phyloP scores from a whole-genome alignment of 2,113 vertebrate genomes.

The Corydoras maculifer region DNA sequence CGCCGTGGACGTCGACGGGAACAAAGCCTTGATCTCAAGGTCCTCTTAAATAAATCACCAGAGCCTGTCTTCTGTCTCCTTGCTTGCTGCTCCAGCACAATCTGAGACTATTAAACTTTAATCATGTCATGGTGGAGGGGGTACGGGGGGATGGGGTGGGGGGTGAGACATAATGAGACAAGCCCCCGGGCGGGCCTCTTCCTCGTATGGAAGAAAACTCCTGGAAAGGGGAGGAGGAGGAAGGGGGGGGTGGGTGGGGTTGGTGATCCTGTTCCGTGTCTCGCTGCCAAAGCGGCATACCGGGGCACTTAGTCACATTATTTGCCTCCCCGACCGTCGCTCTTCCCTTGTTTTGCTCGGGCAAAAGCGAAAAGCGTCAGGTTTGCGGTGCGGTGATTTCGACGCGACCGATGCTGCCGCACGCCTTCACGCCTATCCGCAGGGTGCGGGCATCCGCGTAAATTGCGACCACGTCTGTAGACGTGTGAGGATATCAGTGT shows the following conservation, averaged over 20 bases:
- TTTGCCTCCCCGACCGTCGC: not conserved
- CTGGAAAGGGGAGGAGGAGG: not conserved
- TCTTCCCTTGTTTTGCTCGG: no score
- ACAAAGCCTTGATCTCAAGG: slow-evolving; percentile 21
- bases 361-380: no score
- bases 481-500: no score
- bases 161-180: slow-evolving; percentile 15
- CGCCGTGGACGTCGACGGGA: not conserved
- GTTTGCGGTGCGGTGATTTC: no score
- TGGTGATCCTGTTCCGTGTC: not conserved
- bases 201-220: slow-evolving; percentile 15
- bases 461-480: no score
- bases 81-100: slow-evolving; percentile 19
- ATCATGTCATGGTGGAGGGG: slow-evolving; percentile 16
- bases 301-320: slow-evolving; percentile 23
- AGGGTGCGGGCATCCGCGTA: no score
- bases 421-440: no score
- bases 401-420: no score
- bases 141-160: no score
- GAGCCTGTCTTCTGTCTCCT: slow-evolving; percentile 16
- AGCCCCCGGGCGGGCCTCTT: slow-evolving; percentile 7
- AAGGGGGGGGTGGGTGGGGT: no score
- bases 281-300: not conserved
- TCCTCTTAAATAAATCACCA: slow-evolving; percentile 23
- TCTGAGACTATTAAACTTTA: slow-evolving; percentile 41